phyloP scores from a whole-genome alignment of 2,888 invertebrate species.

The Didymodactylos carnosus region DNA sequence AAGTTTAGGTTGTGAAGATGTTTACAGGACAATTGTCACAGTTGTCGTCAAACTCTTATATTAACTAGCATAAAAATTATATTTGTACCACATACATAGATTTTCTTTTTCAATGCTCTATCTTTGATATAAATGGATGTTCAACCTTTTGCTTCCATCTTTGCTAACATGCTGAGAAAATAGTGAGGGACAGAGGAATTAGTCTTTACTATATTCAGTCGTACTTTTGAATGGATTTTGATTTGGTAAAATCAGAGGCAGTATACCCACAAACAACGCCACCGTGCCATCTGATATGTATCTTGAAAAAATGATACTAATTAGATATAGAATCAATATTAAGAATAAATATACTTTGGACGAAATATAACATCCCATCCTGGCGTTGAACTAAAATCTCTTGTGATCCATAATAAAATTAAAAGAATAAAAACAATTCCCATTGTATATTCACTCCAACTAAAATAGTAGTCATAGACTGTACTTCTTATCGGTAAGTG shows the following conservation, averaged over 20 bases:
- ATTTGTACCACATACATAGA: too few species aligned
- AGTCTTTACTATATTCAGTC: slow-evolving; percentile 34
- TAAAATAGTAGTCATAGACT: neutral
- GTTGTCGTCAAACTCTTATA: too few species aligned
- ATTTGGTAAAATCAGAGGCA: slow-evolving; percentile 62
- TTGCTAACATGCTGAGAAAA: too few species aligned
- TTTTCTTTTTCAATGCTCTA: too few species aligned
- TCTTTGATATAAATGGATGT: too few species aligned
- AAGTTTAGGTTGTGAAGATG: too few species aligned
- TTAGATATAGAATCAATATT: neutral
- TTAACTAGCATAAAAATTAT: too few species aligned
- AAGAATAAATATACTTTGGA: neutral
- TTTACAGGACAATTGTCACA: too few species aligned
- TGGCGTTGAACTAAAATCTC: neutral
- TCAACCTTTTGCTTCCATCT: too few species aligned
- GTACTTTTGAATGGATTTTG: slow-evolving; percentile 40
- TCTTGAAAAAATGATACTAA: slow-evolving; percentile 16
- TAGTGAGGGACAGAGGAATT: neutral
- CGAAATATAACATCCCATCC: slow-evolving; percentile 8
- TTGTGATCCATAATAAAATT: slow-evolving; percentile 5
- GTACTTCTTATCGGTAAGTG: too few species aligned
- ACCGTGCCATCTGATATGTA: slow-evolving; percentile 32
- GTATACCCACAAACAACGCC: slow-evolving; percentile 56
- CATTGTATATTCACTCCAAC: slow-evolving; percentile 7
- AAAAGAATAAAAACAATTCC: slow-evolving; percentile 2